Evolutionary conservation across 2,888 invertebrate genomes (phyloP).

Genomic region (Caenorhabditis plicata): DNA sequence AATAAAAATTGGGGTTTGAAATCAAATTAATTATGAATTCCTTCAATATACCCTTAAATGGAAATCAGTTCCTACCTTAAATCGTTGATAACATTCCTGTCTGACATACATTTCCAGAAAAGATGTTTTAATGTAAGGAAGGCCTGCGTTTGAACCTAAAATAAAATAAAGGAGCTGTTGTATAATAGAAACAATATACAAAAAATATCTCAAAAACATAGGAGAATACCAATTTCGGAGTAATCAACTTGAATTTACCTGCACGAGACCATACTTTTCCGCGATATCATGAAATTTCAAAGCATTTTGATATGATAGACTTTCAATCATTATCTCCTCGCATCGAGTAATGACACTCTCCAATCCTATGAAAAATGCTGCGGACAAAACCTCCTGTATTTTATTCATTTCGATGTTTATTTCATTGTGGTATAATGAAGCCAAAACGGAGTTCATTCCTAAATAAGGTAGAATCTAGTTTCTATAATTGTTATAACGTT

Average conservation of each 20-base stretch:
- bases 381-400: conserved; percentile 44
- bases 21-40: too few relatives aligned
- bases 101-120: conserved; percentile 45
- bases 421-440: conserved; percentile 55
- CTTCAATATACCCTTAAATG: too few relatives aligned
- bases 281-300: conserved; percentile 34
- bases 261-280: conserved; percentile 35
- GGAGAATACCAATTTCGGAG: conserved; percentile 2
- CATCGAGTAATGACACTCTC: conserved; percentile 45
- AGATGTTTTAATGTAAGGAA: conserved; percentile 1
- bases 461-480: conserved; percentile 4
- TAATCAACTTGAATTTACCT: too few relatives aligned
- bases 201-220: too few relatives aligned
- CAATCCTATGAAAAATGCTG: conserved; percentile 49
- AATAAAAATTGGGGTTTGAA: too few relatives aligned
- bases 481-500: too few relatives aligned
- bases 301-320: conserved; percentile 31
- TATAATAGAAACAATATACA: too few relatives aligned
- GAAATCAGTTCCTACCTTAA: too few relatives aligned
- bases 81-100: conserved; percentile 23
- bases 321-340: conserved; percentile 39
- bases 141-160: too few relatives aligned
- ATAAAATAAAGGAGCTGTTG: conserved; percentile 9
- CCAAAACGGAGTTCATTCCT: conserved; percentile 55
- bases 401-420: conserved; percentile 50